Evolutionary conservation across 2,797 vertebrate genomes (phyloP), one percentile per base, ranked within the genome.

Genomic region (Megalops cyprinoides): DNA sequence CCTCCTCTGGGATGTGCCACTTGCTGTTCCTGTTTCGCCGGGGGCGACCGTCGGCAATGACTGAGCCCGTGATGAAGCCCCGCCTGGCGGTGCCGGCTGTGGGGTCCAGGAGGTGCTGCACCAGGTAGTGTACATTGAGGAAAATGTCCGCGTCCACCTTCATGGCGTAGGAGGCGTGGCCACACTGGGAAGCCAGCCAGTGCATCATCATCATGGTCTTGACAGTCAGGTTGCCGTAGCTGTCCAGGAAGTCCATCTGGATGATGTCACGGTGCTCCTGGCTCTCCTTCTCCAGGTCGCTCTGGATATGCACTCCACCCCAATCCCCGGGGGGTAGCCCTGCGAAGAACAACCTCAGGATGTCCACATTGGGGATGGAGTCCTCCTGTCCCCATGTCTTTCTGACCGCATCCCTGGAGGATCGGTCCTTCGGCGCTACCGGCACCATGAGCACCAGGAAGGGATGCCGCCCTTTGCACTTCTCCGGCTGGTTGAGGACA

Each of bases 41-140:
- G 0, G 98, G 98, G 12, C 85, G 93, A n/a, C 95, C 97, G 0
- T 98, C 97, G 4, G 87, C 90, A 83, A 98, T 96, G 88, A 99
- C 95, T 10, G 97, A 95, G 31, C 94, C 96, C 0, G 92, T 95
- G 71, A 92, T 81, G 75, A 91, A 94, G 23, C 81, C 55, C 12
- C 6, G 71, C 15, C 82, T 69, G 1, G 44, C 78, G 8, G 34
- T 7, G 0, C 84, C 60, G 20, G 10, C 0, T 23, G n/a, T 76
- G 39, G 80, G 83, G 20, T 4, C 77, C 6, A 93, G 88, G 18
- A 93, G 46, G 0, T 34, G 60, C 0, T 2, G 0, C 0, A 86
- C 4, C 39, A 95, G 88, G 89, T 90, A 87, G 31, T 71, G 85
- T 3, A 94, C 74, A 0, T 96, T 97, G 42, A 95, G 92, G 53